Conservation (phyloP, 2,113 vertebrate genomes). For the Prunella fulvescens region DNA sequence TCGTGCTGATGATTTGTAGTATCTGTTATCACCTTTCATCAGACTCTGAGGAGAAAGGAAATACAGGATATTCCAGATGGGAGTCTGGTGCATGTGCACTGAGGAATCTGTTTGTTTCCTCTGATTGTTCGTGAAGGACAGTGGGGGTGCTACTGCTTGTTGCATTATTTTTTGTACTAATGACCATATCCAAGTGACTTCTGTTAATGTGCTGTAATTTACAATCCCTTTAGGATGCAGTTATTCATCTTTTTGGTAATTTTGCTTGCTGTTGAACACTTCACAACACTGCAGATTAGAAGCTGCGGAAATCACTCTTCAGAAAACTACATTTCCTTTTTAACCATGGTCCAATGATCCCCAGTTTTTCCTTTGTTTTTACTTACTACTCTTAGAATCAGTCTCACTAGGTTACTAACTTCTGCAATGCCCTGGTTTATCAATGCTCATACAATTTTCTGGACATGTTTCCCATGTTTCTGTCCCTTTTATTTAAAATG, state of each 20-base stretch:
- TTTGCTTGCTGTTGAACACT: background rate
- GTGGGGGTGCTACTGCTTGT: constrained; percentile 24
- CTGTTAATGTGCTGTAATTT: constrained; percentile 30
- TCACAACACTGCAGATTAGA: background rate
- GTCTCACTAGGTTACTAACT: background rate
- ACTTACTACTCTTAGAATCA: background rate
- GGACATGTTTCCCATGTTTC: background rate
- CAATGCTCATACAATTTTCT: background rate
- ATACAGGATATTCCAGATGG: constrained; percentile 68
- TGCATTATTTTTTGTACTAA: constrained; percentile 9
- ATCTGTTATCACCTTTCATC: constrained; percentile 65
- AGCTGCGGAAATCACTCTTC: background rate
- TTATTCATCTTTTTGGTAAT: background rate
- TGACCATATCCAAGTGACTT: background rate
- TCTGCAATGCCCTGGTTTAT: background rate
- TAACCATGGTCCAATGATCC: background rate
- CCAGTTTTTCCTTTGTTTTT: background rate
- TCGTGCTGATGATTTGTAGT: constrained; percentile 57
- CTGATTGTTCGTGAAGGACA: constrained; percentile 70
- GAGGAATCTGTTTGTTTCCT: constrained; percentile 72
- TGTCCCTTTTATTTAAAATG: background rate
- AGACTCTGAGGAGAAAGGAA: constrained; percentile 68
- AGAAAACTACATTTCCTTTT: background rate
- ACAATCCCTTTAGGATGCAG: background rate
- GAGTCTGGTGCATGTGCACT: constrained; percentile 48